Percentiles rank a stretch among this genome's conserved stretches.
These are phyloP conservation scores for Eupithecia centaureata DNA, from an alignment of 2,888 invertebrate species.

Conservation along the genomic window DNA sequence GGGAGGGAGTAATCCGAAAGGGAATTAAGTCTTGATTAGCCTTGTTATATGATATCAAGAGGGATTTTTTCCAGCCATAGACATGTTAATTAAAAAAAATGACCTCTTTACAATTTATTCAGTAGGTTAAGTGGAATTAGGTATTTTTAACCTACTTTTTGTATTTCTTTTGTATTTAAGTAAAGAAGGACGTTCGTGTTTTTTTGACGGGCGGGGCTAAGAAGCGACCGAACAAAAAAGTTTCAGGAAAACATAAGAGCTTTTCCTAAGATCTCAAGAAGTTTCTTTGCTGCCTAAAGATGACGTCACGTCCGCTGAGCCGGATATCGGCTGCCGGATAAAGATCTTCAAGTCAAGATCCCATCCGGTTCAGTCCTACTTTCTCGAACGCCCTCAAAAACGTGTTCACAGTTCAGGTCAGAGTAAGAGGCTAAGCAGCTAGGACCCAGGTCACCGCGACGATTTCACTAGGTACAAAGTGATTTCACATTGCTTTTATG, in stretches of 20 bases:
- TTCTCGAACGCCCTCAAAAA: background rate
- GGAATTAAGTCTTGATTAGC: slow-evolving; percentile 47
- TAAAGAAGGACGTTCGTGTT: no score
- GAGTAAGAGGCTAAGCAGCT: background rate
- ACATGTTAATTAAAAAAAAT: background rate
- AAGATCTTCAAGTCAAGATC: background rate
- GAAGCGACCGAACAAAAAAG: no score
- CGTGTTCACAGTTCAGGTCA: background rate
- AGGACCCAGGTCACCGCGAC: no score
- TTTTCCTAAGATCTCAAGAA: background rate
- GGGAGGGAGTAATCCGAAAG: slow-evolving; percentile 49
- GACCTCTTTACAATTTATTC: background rate
- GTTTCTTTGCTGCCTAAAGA: background rate
- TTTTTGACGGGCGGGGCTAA: no score
- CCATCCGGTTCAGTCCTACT: background rate
- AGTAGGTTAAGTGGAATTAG: background rate
- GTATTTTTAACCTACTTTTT: no score
- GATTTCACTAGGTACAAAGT: no score
- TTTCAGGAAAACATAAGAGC: no score
- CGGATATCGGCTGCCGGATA: slow-evolving; percentile 4
- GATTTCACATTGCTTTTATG: no score
- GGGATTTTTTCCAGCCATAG: slow-evolving; percentile 16
- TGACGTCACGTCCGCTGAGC: background rate
- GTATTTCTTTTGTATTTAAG: no score
- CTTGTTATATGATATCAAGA: slow-evolving; percentile 47